phyloP scores from a whole-genome alignment of 2,888 invertebrate species.

The Nephrotoma guestfalica region DNA sequence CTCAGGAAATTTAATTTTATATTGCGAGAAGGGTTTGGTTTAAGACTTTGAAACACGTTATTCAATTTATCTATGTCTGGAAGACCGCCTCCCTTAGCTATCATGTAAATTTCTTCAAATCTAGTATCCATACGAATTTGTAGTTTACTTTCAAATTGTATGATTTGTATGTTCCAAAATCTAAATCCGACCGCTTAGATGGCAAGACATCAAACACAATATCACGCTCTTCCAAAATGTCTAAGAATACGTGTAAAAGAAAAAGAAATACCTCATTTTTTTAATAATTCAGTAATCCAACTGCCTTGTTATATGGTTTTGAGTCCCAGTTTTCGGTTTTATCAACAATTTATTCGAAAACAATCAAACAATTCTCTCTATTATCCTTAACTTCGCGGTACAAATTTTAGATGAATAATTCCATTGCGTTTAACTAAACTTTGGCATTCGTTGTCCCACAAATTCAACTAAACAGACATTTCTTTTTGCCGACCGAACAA shows the following conservation, averaged over 20 bases:
- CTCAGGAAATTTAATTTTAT: background rate
- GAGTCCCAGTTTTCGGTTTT: background rate
- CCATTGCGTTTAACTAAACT: background rate
- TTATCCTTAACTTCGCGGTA: background rate
- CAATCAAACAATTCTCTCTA: background rate
- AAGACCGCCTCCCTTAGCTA: background rate
- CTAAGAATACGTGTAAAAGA: background rate
- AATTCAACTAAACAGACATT: no score
- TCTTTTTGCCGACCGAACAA: no score
- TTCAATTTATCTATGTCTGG: background rate
- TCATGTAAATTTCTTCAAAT: background rate
- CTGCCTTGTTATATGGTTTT: background rate
- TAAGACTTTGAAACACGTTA: background rate
- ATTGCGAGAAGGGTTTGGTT: background rate
- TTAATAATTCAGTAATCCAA: background rate
- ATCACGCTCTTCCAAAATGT: background rate
- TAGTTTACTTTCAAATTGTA: background rate
- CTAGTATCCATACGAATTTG: background rate
- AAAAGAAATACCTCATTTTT: background rate
- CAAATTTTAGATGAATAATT: background rate
- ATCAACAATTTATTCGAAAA: background rate
- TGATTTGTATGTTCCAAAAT: background rate
- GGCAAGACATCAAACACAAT: background rate
- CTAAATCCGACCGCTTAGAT: background rate
- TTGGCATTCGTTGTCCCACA: background rate